Evolutionary conservation across 2,113 vertebrate genomes (phyloP), one percentile per base, ranked within the genome.

Genomic region (Chamaea fasciata): DNA sequence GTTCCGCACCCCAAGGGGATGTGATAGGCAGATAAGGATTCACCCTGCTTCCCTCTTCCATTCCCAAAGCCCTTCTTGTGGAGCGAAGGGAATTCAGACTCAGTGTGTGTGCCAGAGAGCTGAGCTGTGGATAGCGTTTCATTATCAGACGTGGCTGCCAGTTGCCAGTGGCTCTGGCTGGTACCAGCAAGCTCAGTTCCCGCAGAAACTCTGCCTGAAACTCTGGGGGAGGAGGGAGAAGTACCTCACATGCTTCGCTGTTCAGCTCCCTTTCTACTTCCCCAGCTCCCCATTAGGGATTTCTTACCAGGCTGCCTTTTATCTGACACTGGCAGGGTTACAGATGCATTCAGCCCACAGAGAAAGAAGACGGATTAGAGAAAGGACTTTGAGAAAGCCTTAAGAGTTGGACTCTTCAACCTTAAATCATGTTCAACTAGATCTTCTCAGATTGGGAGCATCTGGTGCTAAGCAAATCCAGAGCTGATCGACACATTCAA

Each of bases 301-400:
- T 97, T 96, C 93, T 96, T 95, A 96, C 95, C 95, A 95, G 91
- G 95, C 96, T 96, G 95, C 89, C 96, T 97, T 95, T 97, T 95
- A 96, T 97, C 95, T 95, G 95, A 73, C 93, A 96, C 94, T 97
- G 96, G 95, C 97, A 97, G 90, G 70, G 95, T 92, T 97, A 94
- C 96, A 97, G 95, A 95, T 92, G 93, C 95, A 96, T 95, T 97
- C 97, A 96, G 96, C 65, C 70, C 93, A 60, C 82, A 92, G 89
- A 97, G 85, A 97, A 96, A 94, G 94, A 95, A 96, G 74, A 57
- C 13, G 96, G 92, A 96, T 96, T 96, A 95, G 84, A 95, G 93
- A 94, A 96, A 95, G 95, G 91, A 94, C 93, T 97, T 92, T 92
- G 73, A 92, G 95, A 96, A 94, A 97, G 93, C 68, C 77, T 89